Conservation (phyloP, 2,113 vertebrate genomes). For the Lichenostomus cassidix region DNA sequence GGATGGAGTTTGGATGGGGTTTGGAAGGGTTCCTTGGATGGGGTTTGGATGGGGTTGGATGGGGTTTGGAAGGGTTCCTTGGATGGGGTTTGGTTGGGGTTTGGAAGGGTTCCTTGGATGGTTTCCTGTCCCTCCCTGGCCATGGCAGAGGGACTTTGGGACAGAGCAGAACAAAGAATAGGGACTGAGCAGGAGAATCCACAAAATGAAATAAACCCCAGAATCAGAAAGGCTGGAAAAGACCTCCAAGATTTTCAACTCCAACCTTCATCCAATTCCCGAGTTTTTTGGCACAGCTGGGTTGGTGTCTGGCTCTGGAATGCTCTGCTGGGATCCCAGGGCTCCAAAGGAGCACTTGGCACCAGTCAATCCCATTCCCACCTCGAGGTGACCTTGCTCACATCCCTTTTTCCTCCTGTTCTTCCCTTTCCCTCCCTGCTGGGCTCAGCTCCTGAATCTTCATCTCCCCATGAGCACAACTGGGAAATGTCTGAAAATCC, state of each 20-base stretch:
- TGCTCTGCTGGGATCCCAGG: background rate
- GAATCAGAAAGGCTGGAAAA: background rate
- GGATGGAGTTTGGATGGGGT: background rate
- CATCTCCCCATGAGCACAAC: accelerated
- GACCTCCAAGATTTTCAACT: background rate
- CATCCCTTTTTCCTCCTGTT: background rate
- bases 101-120: background rate
- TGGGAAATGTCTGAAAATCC: background rate
- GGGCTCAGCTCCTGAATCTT: background rate
- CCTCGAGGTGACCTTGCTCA: background rate
- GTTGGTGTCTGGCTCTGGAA: background rate
- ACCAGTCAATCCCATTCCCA: background rate
- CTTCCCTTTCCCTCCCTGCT: background rate
- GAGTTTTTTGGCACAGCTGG: no score
- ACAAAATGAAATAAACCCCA: background rate
- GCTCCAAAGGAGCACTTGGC: background rate
- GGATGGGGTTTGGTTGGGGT: background rate
- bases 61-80: background rate
- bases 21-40: background rate
- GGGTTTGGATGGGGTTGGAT: background rate
- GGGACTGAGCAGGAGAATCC: background rate
- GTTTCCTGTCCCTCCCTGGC: background rate
- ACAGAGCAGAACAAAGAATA: background rate
- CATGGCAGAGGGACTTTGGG: background rate
- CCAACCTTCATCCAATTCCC: background rate